These are phyloP conservation scores for Euwallacea similis DNA, from an alignment of 1,140 invertebrate genomes.

Conservation along the genomic window DNA sequence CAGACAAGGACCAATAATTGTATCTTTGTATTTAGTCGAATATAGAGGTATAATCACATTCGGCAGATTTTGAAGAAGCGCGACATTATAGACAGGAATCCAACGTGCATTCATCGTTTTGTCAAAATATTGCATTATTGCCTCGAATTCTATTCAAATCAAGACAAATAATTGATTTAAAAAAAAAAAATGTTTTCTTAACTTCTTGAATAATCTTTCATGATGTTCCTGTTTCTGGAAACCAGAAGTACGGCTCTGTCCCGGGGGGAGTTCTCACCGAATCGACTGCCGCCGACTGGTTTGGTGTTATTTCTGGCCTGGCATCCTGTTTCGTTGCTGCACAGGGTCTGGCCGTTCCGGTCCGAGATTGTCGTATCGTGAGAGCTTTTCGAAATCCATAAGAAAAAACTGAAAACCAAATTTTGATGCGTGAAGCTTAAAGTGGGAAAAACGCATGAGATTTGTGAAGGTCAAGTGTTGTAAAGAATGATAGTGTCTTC, in stretches of 20 bases:
- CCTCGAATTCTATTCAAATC: background rate
- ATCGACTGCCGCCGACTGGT: slow-evolving; percentile 15
- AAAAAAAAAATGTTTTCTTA: background rate
- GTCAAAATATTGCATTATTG: background rate
- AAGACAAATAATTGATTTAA: background rate
- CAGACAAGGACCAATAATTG: no score
- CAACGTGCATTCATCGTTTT: background rate
- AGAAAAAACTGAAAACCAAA: no score
- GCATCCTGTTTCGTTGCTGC: slow-evolving; percentile 8
- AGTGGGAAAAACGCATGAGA: no score
- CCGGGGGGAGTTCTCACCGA: slow-evolving; percentile 1
- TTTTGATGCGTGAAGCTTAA: no score
- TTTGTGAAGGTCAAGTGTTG: no score
- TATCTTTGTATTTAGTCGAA: no score
- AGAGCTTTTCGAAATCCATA: no score
- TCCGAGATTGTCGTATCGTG: background rate
- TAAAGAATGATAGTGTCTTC: no score
- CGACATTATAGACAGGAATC: background rate
- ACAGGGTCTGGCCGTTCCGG: slow-evolving; percentile 6
- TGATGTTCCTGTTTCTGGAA: no score
- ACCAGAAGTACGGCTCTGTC: background rate
- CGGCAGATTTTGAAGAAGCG: no score
- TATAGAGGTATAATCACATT: no score
- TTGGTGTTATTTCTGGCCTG: slow-evolving; percentile 10
- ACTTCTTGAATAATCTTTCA: background rate